Evolutionary conservation across 2,888 invertebrate genomes (phyloP), one percentile per base, ranked within the genome.

Genomic region (Anagyrus pseudococci): DNA sequence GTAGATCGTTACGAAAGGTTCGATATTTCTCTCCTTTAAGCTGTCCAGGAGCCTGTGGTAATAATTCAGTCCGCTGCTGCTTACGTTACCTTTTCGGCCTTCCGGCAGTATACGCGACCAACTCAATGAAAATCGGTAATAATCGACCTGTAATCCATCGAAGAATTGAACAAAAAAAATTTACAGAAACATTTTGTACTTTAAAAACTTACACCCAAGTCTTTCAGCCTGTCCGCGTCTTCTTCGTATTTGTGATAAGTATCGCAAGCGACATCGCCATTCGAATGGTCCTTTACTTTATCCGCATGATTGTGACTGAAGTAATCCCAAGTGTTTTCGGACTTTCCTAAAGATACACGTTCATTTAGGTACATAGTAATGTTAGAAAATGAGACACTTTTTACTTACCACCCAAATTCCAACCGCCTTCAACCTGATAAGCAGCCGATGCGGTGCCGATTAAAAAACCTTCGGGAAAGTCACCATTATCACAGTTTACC

Each of bases 41-140:
- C 84, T 86, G 50, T 86, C 79, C 15, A 90, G 83, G 22, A 91
- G 74, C 47, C 84, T 81, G 58, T 84, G 85, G 80, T 90, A 91
- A 78, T 89, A 89, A 44, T 81, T 75, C 33, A 91, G 78, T 4
- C 89, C 90, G 1, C 79, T 79, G 58, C 85, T 82, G 69, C 82
- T 84, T 37, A 89, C 78, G 61, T 72, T 79, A 78, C 85, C 84
- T 66, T 81, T 77, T 10, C 83, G 78, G 8, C 88, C 90, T 59
- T 80, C 83, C 0, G 90, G 89, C 43, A 91, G 75, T 23, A 91
- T 83, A 70, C 91, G 82, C 0, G 89, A 77, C 90, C 91, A 91
- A 61, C 89, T 85, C 20, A 88, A 76, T 0, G 88, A 88, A 72
- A 88, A 85, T 20, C 88, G 80, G 76, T 88, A 88, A 73, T 67